These are phyloP conservation scores for Pterostichus madidus DNA, from an alignment of 2,888 invertebrate genomes.

Conservation along the genomic window DNA sequence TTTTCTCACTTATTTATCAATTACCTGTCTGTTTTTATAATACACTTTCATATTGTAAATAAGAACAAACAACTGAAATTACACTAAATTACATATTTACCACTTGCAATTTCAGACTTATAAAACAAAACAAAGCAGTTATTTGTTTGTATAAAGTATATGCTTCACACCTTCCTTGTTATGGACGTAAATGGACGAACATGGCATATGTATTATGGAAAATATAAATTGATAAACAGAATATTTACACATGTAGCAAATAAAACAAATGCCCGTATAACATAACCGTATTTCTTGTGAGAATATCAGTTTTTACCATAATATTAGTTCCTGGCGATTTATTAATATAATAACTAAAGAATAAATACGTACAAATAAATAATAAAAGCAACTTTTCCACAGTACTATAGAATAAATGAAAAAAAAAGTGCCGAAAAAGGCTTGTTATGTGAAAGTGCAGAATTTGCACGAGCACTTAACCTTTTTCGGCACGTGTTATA, in stretches of 20 bases:
- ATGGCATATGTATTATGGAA: not conserved
- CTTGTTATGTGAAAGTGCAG: no score
- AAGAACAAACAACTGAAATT: constrained; percentile 5
- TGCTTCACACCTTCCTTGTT: not conserved
- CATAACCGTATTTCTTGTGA: not conserved
- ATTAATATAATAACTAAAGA: no score
- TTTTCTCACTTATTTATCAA: constrained; percentile 11
- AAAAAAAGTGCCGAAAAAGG: no score
- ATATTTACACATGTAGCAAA: not conserved
- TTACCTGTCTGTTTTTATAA: not conserved
- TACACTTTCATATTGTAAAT: not conserved
- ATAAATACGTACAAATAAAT: no score
- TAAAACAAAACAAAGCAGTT: not conserved
- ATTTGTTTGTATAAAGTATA: not conserved
- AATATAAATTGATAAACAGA: not conserved
- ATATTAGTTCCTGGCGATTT: not conserved
- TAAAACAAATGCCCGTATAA: not conserved
- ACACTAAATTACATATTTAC: not conserved
- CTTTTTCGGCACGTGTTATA: no score
- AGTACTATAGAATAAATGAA: no score
- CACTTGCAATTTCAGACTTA: not conserved
- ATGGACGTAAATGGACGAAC: not conserved
- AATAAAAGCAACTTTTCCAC: no score
- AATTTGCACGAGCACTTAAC: no score
- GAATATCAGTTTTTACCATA: not conserved